A percentile compares a stretch with the other conserved stretches of the same genome.
Conservation (phyloP, 2,113 vertebrate species). For the Benitochromis conjunctus region DNA sequence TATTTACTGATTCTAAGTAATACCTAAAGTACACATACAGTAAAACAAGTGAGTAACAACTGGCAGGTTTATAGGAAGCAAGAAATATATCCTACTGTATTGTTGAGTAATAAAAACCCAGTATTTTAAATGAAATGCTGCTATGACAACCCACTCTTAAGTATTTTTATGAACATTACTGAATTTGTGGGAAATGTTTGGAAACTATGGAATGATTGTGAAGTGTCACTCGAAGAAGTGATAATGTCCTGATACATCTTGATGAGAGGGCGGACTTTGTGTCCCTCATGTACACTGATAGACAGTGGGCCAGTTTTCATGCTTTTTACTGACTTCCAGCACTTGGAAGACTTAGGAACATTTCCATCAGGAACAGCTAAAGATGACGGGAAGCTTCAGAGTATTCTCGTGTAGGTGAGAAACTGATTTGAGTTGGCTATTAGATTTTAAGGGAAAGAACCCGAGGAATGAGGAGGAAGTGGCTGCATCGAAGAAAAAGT, state of each 20-base stretch:
- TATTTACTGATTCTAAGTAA: neutral
- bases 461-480: neutral
- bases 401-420: neutral
- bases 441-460: neutral
- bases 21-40: neutral
- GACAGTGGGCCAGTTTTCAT: fast-evolving
- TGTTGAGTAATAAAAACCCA: neutral
- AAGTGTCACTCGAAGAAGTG: neutral
- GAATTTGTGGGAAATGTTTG: neutral
- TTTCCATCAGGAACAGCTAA: neutral
- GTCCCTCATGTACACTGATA: neutral
- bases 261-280: neutral
- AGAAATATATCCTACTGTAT: neutral
- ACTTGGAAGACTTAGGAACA: neutral
- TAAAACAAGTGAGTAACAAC: neutral
- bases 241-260: neutral
- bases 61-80: neutral
- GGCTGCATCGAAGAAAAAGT: neutral
- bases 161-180: neutral
- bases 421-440: neutral
- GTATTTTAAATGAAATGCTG: neutral
- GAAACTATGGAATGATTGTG: neutral
- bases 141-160: neutral
- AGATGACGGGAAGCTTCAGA: neutral
- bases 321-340: neutral